These are phyloP conservation scores for Listrodromus nycthemerus DNA, from an alignment of 2,888 invertebrate species.

Conservation along the genomic window DNA sequence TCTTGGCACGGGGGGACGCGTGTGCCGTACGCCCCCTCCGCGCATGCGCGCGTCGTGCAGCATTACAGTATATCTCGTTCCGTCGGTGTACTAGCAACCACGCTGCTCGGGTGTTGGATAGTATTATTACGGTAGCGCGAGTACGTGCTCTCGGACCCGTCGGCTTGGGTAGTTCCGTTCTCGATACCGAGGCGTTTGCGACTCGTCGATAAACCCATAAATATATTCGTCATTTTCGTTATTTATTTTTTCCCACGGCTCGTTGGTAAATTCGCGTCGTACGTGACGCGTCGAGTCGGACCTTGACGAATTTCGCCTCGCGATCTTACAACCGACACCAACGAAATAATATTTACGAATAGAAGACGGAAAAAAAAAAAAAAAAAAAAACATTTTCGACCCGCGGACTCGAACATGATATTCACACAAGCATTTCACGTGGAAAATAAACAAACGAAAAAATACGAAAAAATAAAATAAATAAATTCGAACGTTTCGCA, in stretches of 20 bases:
- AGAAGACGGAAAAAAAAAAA: not conserved
- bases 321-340: conserved; percentile 43
- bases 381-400: not conserved
- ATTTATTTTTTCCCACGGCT: not conserved
- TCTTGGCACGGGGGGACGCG: conserved; percentile 74
- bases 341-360: not conserved
- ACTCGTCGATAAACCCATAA: not conserved
- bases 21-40: conserved; percentile 52
- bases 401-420: not conserved
- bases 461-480: not conserved
- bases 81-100: conserved; percentile 58
- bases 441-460: not conserved
- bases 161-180: conserved; percentile 16
- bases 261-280: not conserved
- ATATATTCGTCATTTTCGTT: not conserved
- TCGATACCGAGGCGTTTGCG: not conserved
- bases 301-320: conserved; percentile 48
- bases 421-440: not conserved
- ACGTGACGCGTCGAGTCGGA: not conserved
- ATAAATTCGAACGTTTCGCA: not conserved
- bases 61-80: conserved; percentile 66
- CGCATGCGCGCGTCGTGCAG: conserved; percentile 29
- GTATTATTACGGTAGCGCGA: conserved; percentile 34
- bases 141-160: conserved; percentile 19
- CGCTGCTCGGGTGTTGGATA: conserved; percentile 39